A percentile compares a stretch with the other conserved stretches of the same genome.
phyloP scores from a whole-genome alignment of 2,797 vertebrate genomes.

The Steatocranus sp. region DNA sequence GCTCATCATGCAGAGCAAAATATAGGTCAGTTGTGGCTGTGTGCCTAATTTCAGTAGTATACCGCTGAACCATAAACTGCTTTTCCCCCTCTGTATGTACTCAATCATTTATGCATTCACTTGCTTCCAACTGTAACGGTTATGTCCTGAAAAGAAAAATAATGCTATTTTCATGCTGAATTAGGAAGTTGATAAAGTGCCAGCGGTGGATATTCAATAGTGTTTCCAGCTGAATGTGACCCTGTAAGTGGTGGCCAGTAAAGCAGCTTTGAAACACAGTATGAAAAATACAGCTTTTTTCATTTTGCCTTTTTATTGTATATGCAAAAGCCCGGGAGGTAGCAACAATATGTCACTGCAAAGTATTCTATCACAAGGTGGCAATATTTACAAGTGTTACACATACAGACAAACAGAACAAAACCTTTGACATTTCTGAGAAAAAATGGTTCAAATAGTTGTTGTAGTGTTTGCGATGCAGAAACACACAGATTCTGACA shows the following conservation, averaged over 20 bases:
- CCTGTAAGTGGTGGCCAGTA: not conserved
- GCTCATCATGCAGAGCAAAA: not conserved
- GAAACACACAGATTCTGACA: constrained; percentile 37
- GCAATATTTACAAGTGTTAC: constrained; percentile 31
- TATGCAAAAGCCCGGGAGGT: not conserved
- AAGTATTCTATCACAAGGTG: constrained; percentile 20
- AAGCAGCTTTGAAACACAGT: constrained; percentile 14
- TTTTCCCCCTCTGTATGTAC: not conserved
- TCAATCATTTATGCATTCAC: not conserved
- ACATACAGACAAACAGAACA: constrained; percentile 2
- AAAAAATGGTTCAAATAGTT: constrained; percentile 30
- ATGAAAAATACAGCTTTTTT: not conserved
- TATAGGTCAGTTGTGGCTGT: not conserved
- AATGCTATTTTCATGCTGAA: constrained; percentile 24
- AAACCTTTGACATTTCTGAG: constrained; percentile 32
- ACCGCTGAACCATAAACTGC: not conserved
- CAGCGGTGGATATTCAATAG: constrained; percentile 12
- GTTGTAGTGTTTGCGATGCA: constrained; percentile 18
- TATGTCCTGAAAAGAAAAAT: constrained; percentile 5
- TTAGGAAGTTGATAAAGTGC: constrained; percentile 10
- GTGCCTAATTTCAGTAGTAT: not conserved
- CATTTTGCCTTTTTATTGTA: not conserved
- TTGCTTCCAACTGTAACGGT: constrained; percentile 2
- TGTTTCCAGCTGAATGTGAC: not conserved
- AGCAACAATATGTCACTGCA: not conserved